Evolutionary conservation across 2,113 vertebrate genomes (phyloP), one percentile per base, ranked within the genome.

Genomic region (Notothenia rossii): DNA sequence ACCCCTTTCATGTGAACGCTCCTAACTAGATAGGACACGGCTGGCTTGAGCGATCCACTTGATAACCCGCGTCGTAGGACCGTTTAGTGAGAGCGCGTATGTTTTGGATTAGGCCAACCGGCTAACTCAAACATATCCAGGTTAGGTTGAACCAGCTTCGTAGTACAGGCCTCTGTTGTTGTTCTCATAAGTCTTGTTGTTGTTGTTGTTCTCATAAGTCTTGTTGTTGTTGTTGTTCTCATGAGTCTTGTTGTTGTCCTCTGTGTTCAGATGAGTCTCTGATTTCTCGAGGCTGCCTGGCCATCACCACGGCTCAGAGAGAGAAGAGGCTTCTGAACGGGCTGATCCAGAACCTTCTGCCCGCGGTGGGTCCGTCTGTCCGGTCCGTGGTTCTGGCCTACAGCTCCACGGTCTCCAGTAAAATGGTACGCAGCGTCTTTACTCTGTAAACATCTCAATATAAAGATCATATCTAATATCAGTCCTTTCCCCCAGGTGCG

Each of bases 311-410:
- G 66, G 96, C 96, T 54, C 96, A 96, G 80, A 94, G 96, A 90
- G 98, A 99, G 83, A 98, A 98, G 86, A 94, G 89, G 68, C 95
- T 99, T 71, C 95, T 99, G 55, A 96, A 98, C 40, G 97, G 97
- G 62, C 93, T 99, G 65, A 96, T 98, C 91, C 97, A 99, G 90
- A 93, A 96, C 83, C 92, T 99, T 77, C 96, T 99, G 40, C 98
- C 97, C 0, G 85, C 93, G 53, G 96, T 97, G 8, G 98, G 98
- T 33, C 81, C 95, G 13, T 97, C 96, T 13, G 97, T 99, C 62
- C 97, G 95, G 93, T 97, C 97, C 3, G 84, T 99, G 56, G 95
- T 98, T 56, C 89, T 99, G 92, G 97, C 98, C 0, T 99, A 98
- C 93, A 99, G 98, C 81, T 97, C 96, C 56, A 96, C 97, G 40